A percentile compares a stretch with the other conserved stretches of the same genome.
These are phyloP conservation scores for Polyergus mexicanus DNA, from an alignment of 1,140 invertebrate species.

Conservation along the genomic window DNA sequence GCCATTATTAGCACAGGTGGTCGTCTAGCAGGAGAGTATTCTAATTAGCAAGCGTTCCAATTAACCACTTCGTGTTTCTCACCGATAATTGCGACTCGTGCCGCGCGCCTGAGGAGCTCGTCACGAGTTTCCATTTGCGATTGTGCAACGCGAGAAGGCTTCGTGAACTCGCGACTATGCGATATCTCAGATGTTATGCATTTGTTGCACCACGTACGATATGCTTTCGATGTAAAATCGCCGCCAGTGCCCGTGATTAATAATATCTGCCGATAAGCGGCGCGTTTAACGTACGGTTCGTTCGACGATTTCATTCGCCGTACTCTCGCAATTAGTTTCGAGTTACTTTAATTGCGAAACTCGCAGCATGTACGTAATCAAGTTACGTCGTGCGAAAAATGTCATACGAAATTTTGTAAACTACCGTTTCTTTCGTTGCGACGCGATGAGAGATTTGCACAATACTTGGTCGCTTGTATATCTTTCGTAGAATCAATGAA, in stretches of 20 bases:
- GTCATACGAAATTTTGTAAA: constrained; percentile 24
- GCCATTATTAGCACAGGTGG: constrained; percentile 66
- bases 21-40: constrained; percentile 72
- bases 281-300: constrained; percentile 8
- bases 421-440: constrained; percentile 17
- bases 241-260: not conserved
- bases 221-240: constrained; percentile 32
- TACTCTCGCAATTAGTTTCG: constrained; percentile 57
- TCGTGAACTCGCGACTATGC: constrained; percentile 53
- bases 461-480: constrained; percentile 4
- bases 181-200: constrained; percentile 59
- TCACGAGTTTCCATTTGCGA: constrained; percentile 68
- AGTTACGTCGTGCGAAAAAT: constrained; percentile 56
- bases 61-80: constrained; percentile 74
- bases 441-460: constrained; percentile 36
- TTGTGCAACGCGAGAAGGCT: constrained; percentile 57
- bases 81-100: constrained; percentile 73
- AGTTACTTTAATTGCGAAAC: constrained; percentile 58
- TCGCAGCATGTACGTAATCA: constrained; percentile 35
- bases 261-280: constrained; percentile 43
- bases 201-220: constrained; percentile 8
- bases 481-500: constrained; percentile 18
- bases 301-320: constrained; percentile 44
- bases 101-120: constrained; percentile 59
- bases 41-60: constrained; percentile 77